Conservation (phyloP, 2,113 vertebrate species). For the Limanda limanda region DNA sequence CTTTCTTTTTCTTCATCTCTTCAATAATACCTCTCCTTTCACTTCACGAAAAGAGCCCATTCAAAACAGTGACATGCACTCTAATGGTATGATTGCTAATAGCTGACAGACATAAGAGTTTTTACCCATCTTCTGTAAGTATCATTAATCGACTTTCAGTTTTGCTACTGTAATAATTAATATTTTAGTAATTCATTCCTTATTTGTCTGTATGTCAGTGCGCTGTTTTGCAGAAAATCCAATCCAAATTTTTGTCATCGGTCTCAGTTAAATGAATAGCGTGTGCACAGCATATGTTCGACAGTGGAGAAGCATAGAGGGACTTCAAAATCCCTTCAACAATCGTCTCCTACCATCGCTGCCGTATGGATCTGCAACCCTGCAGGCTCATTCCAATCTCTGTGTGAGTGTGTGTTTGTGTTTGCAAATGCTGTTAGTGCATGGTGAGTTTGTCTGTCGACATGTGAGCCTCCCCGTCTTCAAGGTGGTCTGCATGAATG, state of each 20-base stretch:
- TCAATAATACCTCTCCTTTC: neutral
- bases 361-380: slow-evolving; percentile 48
- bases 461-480: neutral
- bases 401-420: slow-evolving; percentile 6
- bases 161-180: neutral
- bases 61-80: too few species aligned
- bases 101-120: neutral
- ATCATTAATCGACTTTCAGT: neutral
- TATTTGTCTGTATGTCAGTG: neutral
- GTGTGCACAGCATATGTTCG: slow-evolving; percentile 33
- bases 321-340: slow-evolving; percentile 19
- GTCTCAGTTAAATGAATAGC: neutral
- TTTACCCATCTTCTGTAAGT: neutral
- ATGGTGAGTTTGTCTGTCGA: neutral
- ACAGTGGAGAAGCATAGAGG: slow-evolving; percentile 10
- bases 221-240: neutral
- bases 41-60: too few species aligned
- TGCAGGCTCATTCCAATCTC: slow-evolving; percentile 10
- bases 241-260: neutral
- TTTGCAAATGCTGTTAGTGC: neutral
- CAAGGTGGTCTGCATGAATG: slow-evolving; percentile 21
- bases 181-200: neutral
- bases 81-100: too few species aligned
- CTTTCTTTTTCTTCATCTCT: too few species aligned
- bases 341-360: slow-evolving; percentile 16